Evolutionary conservation across 2,113 vertebrate species (phyloP), one percentile per base, ranked within the genome.

Genomic region (Perca schrenkii): DNA sequence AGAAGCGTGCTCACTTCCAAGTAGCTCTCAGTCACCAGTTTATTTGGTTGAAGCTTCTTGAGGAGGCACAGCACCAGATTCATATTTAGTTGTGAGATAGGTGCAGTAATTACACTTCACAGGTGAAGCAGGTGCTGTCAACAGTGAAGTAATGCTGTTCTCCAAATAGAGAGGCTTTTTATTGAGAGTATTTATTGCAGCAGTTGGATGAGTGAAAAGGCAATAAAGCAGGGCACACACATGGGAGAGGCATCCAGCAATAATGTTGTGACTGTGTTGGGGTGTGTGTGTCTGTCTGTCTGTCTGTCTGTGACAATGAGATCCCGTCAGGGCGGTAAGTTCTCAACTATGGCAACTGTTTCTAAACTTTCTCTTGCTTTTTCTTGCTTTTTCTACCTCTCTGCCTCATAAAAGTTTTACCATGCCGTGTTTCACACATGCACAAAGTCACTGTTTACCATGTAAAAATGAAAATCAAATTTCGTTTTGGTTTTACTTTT

Each of bases 111-210:
- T 70, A 73, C 34, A 83, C 49, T 73, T 83, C 63, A 77, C 80
- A 85, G 52, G 67, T 46, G 56, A 25, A 57, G 12, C 7, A n/a
- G 65, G 54, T 77, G 58, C 56, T 76, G 56, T 17, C 54, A 53
- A 63, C 74, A 71, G 72, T 75, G 68, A 64, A 69, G 74, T 72
- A 69, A 60, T 61, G 43, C 17, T 52, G 46, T 82, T 67, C 64
- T 43, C 31, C 34, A 71, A 88, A 83, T 69, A 10, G 40, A 86
- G 52, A 65, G 4, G 46, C 13, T 56, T 85, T 86, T 82, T 85
- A 83, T 90, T 63, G 75, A 86, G 78, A 74, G 65, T 79, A 66
- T 86, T 88, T 89, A 92, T 87, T 87, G 83, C 40, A 17, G 60
- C 78, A 84, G 68, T 80, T 78, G 75, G 58, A 82, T 68, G 86